Evolutionary conservation across 2,888 invertebrate species (phyloP).

Genomic region (Campoplex nolae): DNA sequence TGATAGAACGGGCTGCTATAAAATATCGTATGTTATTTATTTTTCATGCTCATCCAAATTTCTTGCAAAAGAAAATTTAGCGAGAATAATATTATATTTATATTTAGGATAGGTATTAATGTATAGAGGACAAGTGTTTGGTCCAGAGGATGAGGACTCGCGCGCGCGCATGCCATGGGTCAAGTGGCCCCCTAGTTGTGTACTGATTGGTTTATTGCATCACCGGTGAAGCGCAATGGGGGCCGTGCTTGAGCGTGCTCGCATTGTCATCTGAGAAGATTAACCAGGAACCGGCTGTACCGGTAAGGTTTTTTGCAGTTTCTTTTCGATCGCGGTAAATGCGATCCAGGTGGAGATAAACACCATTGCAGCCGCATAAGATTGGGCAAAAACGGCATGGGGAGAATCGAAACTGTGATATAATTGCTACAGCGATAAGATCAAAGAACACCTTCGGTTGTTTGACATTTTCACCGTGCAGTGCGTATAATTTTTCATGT

Average conservation of each 20-base stretch:
- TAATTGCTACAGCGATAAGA: too few species aligned
- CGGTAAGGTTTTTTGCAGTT: background rate
- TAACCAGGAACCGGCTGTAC: background rate
- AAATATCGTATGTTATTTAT: background rate
- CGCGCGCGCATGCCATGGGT: background rate
- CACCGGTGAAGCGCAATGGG: background rate
- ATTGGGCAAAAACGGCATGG: too few species aligned
- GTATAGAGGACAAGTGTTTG: background rate
- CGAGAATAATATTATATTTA: conserved; percentile 8
- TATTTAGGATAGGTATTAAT: background rate
- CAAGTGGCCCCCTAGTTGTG: too few species aligned
- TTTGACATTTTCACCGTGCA: too few species aligned
- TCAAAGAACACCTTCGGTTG: too few species aligned
- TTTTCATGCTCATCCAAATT: conserved; percentile 35
- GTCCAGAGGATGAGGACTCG: background rate
- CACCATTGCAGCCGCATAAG: too few species aligned
- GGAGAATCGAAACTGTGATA: too few species aligned
- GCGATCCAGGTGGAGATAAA: background rate
- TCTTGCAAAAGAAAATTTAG: conserved; percentile 50
- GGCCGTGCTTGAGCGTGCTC: too few species aligned
- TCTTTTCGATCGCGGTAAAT: background rate
- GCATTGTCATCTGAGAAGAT: background rate
- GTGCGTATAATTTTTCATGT: too few species aligned
- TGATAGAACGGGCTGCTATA: too few species aligned
- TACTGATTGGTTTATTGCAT: background rate